Conservation (phyloP, 2,888 invertebrate genomes). For the Euplagia quadripunctaria region DNA sequence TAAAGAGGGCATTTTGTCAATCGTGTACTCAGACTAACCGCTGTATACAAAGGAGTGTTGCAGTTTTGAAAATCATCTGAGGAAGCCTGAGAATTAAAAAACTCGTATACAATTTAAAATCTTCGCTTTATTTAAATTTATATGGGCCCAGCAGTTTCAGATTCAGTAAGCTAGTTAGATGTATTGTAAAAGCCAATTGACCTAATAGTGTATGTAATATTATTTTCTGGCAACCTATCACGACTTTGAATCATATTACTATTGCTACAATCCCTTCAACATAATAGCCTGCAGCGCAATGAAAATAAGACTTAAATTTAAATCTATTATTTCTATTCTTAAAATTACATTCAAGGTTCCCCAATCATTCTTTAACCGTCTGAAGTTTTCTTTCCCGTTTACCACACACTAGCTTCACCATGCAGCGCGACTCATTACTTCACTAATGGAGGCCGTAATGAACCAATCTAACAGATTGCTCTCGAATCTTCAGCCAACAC, state of each 20-base stretch:
- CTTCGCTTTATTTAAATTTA: neutral
- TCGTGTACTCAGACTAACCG: neutral
- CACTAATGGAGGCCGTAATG: conserved; percentile 85
- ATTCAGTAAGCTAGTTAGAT: conserved; percentile 16
- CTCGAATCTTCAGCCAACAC: conserved; percentile 82
- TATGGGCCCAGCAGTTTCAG: neutral
- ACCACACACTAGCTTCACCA: conserved; percentile 60
- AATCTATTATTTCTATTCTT: neutral
- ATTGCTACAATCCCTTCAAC: conserved; percentile 15
- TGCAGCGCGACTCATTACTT: conserved; percentile 86
- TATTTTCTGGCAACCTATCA: conserved; percentile 27
- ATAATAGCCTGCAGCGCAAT: neutral
- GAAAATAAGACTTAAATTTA: neutral
- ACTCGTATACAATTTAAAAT: neutral
- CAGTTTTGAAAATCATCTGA: neutral
- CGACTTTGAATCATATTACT: conserved; percentile 19
- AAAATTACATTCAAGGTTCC: neutral
- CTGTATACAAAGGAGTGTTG: neutral
- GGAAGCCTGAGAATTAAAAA: neutral
- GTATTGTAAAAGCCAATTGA: conserved; percentile 18
- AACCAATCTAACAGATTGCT: conserved; percentile 87
- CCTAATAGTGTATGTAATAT: conserved; percentile 11
- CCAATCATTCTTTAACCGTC: conserved; percentile 4
- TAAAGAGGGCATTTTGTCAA: neutral
- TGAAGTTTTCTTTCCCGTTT: conserved; percentile 60